A percentile compares a stretch with the other conserved stretches of the same genome.
Evolutionary conservation across 1,140 invertebrate genomes (phyloP).

Genomic region (Lysiphlebus fabarum): DNA sequence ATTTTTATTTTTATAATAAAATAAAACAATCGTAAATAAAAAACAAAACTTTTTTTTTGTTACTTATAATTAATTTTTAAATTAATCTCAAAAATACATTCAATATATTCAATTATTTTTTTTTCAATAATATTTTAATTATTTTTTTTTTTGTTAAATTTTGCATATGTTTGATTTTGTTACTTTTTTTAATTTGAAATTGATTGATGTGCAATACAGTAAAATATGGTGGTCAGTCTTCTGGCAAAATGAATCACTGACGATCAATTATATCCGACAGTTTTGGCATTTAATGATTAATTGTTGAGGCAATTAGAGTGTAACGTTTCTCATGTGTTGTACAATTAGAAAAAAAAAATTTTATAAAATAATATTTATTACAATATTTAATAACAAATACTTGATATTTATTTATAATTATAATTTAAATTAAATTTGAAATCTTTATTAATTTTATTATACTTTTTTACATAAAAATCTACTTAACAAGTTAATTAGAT

Average conservation of each 20-base stretch:
- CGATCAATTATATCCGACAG: constrained; percentile 24
- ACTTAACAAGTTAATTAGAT: not conserved
- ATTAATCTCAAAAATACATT: not conserved
- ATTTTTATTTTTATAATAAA: too few relatives aligned
- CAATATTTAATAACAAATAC: too few relatives aligned
- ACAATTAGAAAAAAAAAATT: too few relatives aligned
- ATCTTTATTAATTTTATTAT: too few relatives aligned
- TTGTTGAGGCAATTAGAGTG: constrained; percentile 24
- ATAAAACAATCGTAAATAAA: too few relatives aligned
- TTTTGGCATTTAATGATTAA: constrained; percentile 21
- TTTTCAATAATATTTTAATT: not conserved
- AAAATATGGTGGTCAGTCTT: constrained; percentile 6
- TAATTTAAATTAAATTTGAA: too few relatives aligned
- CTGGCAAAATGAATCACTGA: constrained; percentile 19
- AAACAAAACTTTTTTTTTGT: too few relatives aligned
- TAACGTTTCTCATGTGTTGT: constrained; percentile 1
- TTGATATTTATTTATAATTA: too few relatives aligned
- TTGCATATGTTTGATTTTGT: not conserved
- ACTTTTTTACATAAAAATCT: not conserved
- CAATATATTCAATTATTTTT: not conserved
- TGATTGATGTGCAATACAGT: constrained; percentile 9
- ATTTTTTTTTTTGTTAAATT: constrained; percentile 4
- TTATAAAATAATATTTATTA: too few relatives aligned
- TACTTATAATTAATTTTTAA: too few relatives aligned
- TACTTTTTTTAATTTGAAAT: constrained; percentile 3